Percentiles rank a stretch among this genome's conserved stretches.
Evolutionary conservation across 2,797 vertebrate species (phyloP).

Genomic region (Threskiornis aethiopicus): DNA sequence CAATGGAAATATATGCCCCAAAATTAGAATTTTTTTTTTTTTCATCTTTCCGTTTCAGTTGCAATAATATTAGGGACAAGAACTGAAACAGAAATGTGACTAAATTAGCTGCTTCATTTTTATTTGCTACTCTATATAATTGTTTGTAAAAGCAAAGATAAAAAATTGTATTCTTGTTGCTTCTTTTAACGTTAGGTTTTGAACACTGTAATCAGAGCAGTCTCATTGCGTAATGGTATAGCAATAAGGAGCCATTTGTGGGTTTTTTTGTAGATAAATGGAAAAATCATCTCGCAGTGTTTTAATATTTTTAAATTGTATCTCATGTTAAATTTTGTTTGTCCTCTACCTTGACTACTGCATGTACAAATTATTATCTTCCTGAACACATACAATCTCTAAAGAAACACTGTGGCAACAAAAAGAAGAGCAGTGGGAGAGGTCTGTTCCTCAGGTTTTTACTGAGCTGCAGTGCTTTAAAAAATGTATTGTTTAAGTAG

Average conservation of each 20-base stretch:
- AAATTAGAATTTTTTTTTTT: neutral
- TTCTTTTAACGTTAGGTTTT: neutral
- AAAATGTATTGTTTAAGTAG: neutral
- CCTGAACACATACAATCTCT: neutral
- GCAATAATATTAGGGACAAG: neutral
- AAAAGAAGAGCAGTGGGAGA: neutral
- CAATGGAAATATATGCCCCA: neutral
- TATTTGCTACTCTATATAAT: neutral
- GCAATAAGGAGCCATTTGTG: neutral
- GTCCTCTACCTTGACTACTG: neutral
- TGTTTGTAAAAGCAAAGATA: neutral
- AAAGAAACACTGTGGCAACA: neutral
- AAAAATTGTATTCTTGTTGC: neutral
- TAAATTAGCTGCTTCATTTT: neutral
- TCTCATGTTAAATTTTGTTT: neutral
- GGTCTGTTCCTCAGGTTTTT: neutral
- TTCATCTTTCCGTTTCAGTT: neutral
- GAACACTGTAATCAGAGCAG: neutral
- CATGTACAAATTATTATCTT: neutral
- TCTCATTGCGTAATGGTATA: neutral
- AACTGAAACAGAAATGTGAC: neutral
- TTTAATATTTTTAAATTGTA: neutral
- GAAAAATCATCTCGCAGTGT: neutral
- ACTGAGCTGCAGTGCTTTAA: neutral
- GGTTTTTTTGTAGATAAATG: neutral